A percentile compares a stretch with the other conserved stretches of the same genome.
These are phyloP conservation scores for Rynchops niger DNA, from an alignment of 2,113 vertebrate genomes.

Conservation along the genomic window DNA sequence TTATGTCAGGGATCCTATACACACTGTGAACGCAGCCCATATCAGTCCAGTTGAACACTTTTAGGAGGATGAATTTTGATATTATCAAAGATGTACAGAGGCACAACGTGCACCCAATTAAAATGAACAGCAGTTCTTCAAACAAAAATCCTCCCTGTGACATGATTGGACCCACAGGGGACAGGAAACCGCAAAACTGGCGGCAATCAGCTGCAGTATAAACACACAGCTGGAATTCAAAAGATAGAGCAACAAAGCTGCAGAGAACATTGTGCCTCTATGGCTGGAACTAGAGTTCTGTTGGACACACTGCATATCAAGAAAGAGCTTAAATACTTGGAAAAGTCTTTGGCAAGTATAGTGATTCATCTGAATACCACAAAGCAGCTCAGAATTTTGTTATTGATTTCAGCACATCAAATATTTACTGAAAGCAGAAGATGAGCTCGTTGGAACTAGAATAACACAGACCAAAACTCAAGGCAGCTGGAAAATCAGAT, in stretches of 20 bases:
- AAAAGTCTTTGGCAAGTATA: not conserved
- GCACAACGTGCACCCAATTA: not conserved
- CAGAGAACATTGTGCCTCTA: conserved; percentile 3
- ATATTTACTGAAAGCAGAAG: not conserved
- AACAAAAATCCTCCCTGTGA: not conserved
- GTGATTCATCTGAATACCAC: not conserved
- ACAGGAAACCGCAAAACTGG: not conserved
- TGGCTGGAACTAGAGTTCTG: not conserved
- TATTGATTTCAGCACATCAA: not conserved
- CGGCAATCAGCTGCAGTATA: not conserved
- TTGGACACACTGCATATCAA: not conserved
- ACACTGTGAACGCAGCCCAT: not conserved
- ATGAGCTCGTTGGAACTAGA: not conserved
- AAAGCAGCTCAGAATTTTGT: not conserved
- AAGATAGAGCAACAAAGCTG: conserved; percentile 14
- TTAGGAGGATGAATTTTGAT: not conserved
- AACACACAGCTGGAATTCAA: not conserved
- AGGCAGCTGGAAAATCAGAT: not conserved
- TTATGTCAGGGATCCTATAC: not conserved
- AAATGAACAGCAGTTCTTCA: not conserved
- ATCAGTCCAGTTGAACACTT: not conserved
- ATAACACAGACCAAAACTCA: not conserved
- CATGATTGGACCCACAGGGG: not conserved
- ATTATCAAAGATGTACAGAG: not conserved
- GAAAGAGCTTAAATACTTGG: not conserved